Evolutionary conservation across 2,113 vertebrate genomes (phyloP), one percentile per base, ranked within the genome.

Genomic region (Holacanthus passer): DNA sequence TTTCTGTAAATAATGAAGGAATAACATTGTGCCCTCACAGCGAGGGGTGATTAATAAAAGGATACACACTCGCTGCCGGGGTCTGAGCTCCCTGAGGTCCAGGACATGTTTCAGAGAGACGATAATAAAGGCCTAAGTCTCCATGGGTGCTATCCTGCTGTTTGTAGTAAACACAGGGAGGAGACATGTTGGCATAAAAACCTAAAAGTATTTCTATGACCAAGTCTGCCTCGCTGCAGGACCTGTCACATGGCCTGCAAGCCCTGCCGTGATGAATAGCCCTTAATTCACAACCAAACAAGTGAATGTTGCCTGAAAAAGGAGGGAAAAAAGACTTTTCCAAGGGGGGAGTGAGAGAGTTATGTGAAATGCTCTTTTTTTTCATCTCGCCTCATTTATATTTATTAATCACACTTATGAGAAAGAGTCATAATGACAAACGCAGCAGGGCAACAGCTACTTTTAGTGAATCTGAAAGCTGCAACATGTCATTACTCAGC

Each of bases 181-280:
- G 65, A 77, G 69, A 67, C 20, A 27, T n/a, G 43, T 41, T 79
- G 67, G 79, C 69, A 82, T 68, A 68, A 68, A 81, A 65, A 77
- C 81, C 88, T 59, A 69, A 71, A 77, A 82, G 75, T 68, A 84
- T 88, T 84, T 91, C 69, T 78, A 66, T 66, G 71, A 74, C 86
- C 77, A 72, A 67, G 79, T 24, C 67, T 29, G 58, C 53, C 24
- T 84, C 67, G 77, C 84, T 69, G 72, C 86, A 77, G 83, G 64
- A 81, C 62, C 77, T 87, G 88, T 87, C 92, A 89, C 85, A 85
- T 41, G 72, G 69, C 35, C 73, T 69, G 76, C 58, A 32, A 79
- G 77, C 56, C 79, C 63, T 22, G 77, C 58, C 48, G 77, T 92
- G 91, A 93, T 89, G 72, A 92, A 94, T 89, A 77, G 77, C 67